A percentile compares a stretch with the other conserved stretches of the same genome.
Evolutionary conservation across 2,113 vertebrate genomes (phyloP).

Genomic region (Tor tambroides): DNA sequence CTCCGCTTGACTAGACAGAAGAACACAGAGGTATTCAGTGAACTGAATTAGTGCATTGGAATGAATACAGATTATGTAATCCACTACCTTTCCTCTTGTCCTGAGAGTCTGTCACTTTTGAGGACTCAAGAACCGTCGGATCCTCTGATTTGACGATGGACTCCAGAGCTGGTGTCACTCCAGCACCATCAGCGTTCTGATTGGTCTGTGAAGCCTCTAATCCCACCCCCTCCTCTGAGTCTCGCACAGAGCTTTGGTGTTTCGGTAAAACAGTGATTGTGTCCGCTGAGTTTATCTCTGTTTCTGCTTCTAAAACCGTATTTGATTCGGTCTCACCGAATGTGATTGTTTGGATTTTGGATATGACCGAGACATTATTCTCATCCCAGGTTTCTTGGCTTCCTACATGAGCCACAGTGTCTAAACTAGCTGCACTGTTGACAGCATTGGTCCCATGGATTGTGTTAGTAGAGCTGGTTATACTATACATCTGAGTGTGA

Average conservation of each 20-base stretch:
- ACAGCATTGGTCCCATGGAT: not conserved
- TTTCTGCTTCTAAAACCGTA: constrained; percentile 12
- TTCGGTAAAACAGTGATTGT: not conserved
- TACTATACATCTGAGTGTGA: not conserved
- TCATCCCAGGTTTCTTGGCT: not conserved
- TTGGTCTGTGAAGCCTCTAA: constrained; percentile 26
- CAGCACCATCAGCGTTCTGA: constrained; percentile 29
- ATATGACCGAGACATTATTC: not conserved
- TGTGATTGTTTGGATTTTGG: constrained; percentile 1
- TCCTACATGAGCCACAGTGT: not conserved
- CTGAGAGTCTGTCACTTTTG: constrained; percentile 57
- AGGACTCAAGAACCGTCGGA: constrained; percentile 37
- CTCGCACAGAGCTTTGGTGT: not conserved
- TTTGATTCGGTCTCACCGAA: not conserved
- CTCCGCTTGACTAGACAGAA: constrained; percentile 72
- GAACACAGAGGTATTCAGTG: not conserved
- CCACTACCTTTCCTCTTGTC: constrained; percentile 73
- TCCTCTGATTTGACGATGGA: constrained; percentile 51
- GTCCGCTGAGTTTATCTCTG: not conserved
- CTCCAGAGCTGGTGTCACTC: constrained; percentile 3
- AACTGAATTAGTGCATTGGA: not conserved
- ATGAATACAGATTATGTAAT: not conserved
- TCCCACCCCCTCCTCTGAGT: constrained; percentile 42
- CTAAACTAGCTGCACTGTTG: not conserved
- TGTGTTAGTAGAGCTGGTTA: not conserved